phyloP scores from a whole-genome alignment of 2,797 vertebrate species.

The Potorous gilbertii region DNA sequence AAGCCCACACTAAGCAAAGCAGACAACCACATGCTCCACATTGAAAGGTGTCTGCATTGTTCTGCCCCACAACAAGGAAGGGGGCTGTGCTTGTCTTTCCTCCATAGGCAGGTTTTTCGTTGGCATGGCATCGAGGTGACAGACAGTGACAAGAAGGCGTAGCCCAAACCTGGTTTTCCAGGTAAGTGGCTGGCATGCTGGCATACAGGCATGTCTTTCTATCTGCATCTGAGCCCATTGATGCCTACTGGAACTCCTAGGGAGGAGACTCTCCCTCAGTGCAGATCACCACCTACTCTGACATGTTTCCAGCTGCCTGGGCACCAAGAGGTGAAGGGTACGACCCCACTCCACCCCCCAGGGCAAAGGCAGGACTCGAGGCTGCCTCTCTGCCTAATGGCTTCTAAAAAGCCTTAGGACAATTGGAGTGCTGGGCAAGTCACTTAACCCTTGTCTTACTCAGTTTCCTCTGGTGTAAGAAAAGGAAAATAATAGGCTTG shows the following conservation, averaged over 20 bases:
- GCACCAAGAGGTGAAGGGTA: too few relatives aligned
- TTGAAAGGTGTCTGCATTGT: too few relatives aligned
- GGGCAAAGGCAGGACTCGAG: too few relatives aligned
- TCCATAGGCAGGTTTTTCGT: too few relatives aligned
- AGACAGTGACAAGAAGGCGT: too few relatives aligned
- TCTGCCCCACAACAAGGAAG: neutral
- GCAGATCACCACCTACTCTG: neutral
- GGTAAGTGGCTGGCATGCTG: too few relatives aligned
- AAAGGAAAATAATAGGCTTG: neutral
- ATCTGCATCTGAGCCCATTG: neutral
- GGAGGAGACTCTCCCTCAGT: neutral
- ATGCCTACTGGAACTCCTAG: neutral
- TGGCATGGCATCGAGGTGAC: rapidly evolving
- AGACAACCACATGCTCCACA: rapidly evolving
- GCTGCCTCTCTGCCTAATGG: too few relatives aligned
- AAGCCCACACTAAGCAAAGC: neutral
- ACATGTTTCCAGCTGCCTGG: neutral
- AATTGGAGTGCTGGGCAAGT: neutral
- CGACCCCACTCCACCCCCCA: too few relatives aligned
- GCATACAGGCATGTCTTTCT: neutral
- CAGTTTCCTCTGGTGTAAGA: neutral
- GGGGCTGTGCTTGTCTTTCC: too few relatives aligned
- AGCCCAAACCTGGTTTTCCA: neutral
- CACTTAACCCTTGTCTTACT: neutral
- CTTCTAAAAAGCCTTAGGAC: neutral